Percentiles rank a stretch among this genome's conserved stretches.
phyloP scores from a whole-genome alignment of 2,113 vertebrate species.

The Daphoenositta chrysoptera region DNA sequence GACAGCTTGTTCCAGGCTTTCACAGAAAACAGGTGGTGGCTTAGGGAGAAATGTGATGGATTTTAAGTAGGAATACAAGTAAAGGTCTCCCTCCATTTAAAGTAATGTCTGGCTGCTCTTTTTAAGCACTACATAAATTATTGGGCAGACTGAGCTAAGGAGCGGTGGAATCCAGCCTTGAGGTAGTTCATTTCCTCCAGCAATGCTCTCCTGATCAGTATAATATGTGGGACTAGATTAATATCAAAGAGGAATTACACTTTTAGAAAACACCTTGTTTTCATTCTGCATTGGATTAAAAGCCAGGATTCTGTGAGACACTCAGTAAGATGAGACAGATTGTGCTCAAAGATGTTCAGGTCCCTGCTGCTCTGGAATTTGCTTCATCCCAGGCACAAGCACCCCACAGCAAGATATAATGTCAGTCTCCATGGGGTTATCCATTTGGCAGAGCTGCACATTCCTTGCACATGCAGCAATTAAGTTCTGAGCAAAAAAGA shows the following conservation, averaged over 20 bases:
- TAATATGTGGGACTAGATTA: neutral
- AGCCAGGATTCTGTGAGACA: neutral
- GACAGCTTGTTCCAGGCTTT: neutral
- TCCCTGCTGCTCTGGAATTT: conserved; percentile 9
- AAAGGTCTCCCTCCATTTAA: neutral
- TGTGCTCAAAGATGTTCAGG: neutral
- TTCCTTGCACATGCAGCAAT: neutral
- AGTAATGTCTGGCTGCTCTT: neutral
- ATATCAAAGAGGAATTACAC: neutral
- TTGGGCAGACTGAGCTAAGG: neutral
- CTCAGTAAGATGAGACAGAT: neutral
- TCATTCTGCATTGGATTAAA: neutral
- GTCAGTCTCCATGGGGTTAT: neutral
- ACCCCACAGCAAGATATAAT: neutral
- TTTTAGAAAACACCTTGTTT: neutral
- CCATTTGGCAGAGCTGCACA: neutral
- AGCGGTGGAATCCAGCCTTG: neutral
- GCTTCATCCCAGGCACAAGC: neutral
- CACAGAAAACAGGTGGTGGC: neutral
- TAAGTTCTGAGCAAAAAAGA: neutral
- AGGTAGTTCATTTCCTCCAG: neutral
- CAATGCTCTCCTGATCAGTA: neutral
- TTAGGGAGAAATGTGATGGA: neutral
- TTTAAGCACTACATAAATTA: neutral
- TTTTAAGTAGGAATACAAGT: neutral